Percentiles rank a stretch among this genome's conserved stretches.
These are phyloP conservation scores for Holocentrus rufus DNA, from an alignment of 2,797 vertebrate species.

Conservation along the genomic window DNA sequence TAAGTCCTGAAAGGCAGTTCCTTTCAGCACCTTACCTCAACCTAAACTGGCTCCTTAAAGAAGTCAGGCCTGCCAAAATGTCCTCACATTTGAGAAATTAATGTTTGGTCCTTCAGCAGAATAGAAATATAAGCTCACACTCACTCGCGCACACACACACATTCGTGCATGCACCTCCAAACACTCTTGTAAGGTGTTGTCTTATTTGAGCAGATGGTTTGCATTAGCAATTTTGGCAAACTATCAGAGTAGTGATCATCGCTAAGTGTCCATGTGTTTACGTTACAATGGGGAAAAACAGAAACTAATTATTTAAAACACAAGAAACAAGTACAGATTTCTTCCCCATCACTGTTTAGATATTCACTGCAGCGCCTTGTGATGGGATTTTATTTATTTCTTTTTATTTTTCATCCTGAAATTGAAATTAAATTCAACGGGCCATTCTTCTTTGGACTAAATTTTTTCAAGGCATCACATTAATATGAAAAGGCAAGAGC, in stretches of 20 bases:
- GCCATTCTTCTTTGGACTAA: not conserved
- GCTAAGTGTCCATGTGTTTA: not conserved
- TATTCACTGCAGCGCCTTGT: not conserved
- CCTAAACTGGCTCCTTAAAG: too few relatives aligned
- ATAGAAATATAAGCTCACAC: not conserved
- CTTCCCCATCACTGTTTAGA: not conserved
- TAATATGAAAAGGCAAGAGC: not conserved
- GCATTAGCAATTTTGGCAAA: constrained; percentile 1
- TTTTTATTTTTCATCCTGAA: not conserved
- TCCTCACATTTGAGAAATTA: not conserved
- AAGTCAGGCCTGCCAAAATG: too few relatives aligned
- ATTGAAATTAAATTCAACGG: constrained; percentile 3
- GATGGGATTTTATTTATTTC: not conserved
- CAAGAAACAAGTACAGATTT: not conserved
- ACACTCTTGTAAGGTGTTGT: not conserved
- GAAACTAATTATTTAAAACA: not conserved
- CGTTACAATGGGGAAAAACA: too few relatives aligned
- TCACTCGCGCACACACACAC: not conserved
- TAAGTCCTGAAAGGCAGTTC: too few relatives aligned
- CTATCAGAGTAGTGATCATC: not conserved
- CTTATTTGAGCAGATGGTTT: not conserved
- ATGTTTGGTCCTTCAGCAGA: constrained; percentile 15
- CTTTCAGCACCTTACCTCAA: too few relatives aligned
- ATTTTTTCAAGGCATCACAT: not conserved
- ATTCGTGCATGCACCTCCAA: not conserved